These are phyloP conservation scores for Hipparchia semele DNA, from an alignment of 2,888 invertebrate species.

Conservation along the genomic window DNA sequence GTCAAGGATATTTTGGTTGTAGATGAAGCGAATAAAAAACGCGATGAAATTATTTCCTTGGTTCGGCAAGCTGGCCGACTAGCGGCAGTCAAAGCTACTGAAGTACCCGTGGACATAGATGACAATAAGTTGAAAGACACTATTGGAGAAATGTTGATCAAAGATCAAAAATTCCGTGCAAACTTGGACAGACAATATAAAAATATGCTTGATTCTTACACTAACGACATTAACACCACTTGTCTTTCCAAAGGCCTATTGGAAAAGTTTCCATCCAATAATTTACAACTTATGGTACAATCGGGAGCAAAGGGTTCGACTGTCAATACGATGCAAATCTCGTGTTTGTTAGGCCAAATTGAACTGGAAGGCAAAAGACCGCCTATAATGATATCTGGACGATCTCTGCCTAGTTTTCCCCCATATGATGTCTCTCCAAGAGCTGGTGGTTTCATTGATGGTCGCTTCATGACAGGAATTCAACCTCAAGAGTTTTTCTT, in stretches of 20 bases:
- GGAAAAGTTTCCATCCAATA: constrained; percentile 95
- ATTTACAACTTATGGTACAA: constrained; percentile 98
- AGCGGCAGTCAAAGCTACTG: constrained; percentile 88
- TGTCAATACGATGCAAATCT: constrained; percentile 99
- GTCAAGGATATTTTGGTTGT: constrained; percentile 96
- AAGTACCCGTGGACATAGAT: constrained; percentile 83
- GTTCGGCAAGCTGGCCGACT: constrained; percentile 85
- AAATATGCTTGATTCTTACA: constrained; percentile 89
- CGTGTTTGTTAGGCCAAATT: constrained; percentile 98
- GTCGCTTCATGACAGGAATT: constrained; percentile 99
- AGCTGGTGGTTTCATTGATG: constrained; percentile 98
- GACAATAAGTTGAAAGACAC: constrained; percentile 84
- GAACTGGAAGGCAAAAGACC: constrained; percentile 99
- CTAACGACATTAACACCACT: constrained; percentile 94
- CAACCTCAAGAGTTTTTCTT: constrained; percentile 99
- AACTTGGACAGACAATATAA: constrained; percentile 94
- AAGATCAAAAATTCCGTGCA: constrained; percentile 89
- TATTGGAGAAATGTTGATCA: constrained; percentile 87
- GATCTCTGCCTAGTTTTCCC: constrained; percentile 95
- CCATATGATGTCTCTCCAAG: constrained; percentile 94
- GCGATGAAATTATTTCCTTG: constrained; percentile 86
- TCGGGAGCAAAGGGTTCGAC: constrained; percentile 99
- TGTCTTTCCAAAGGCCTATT: constrained; percentile 94
- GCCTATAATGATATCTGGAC: constrained; percentile 96
- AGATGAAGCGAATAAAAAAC: constrained; percentile 86